Conservation (phyloP, 2,113 vertebrate species). For the Mellivora capensis region DNA sequence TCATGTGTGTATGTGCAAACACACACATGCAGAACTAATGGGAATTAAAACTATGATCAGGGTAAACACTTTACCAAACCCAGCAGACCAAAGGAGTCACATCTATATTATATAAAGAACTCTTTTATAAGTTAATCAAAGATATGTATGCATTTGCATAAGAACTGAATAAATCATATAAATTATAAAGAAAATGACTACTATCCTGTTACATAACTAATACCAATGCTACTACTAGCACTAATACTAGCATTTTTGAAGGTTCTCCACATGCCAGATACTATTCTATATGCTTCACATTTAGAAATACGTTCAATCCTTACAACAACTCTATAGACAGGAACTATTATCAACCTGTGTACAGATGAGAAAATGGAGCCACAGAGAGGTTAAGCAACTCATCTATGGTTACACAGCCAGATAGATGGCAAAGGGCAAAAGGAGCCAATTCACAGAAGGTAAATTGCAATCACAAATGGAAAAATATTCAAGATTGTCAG, state of each 20-base stretch:
- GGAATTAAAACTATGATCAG: conserved; percentile 3
- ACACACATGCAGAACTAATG: neutral
- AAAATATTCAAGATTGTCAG: neutral
- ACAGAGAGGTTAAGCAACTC: neutral
- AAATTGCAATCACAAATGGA: neutral
- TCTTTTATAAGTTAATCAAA: neutral
- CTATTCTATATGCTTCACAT: neutral
- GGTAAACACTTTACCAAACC: neutral
- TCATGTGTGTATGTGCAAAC: neutral
- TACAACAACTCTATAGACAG: neutral
- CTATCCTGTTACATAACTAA: neutral
- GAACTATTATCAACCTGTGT: neutral
- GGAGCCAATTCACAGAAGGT: neutral
- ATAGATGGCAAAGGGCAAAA: neutral
- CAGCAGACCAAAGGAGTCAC: neutral
- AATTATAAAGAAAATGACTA: conserved; percentile 33
- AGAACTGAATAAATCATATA: neutral
- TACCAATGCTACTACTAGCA: neutral
- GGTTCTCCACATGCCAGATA: neutral
- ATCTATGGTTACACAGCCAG: neutral
- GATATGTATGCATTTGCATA: neutral
- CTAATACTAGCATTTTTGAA: neutral
- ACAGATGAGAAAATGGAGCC: neutral
- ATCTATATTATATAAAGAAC: neutral
- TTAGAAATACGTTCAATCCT: conserved; percentile 24